These are phyloP conservation scores for Anthrax anthrax DNA, from an alignment of 2,888 invertebrate species.

Conservation along the genomic window DNA sequence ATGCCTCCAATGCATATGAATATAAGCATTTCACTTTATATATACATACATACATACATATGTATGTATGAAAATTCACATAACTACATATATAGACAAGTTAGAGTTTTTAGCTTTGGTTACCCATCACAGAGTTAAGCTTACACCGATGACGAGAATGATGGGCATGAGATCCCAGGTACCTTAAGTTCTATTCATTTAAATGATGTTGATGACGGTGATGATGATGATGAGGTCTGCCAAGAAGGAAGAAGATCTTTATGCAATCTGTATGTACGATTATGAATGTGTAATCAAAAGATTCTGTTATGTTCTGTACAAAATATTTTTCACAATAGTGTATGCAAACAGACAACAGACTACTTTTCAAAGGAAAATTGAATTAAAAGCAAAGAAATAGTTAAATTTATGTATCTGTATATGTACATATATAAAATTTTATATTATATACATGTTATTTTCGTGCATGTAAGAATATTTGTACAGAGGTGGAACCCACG, in stretches of 20 bases:
- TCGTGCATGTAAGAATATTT: background rate
- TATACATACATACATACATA: background rate
- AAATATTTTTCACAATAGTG: background rate
- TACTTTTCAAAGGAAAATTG: background rate
- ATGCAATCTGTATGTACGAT: no score
- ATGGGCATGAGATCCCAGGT: conserved; percentile 1
- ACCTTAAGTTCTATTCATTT: background rate
- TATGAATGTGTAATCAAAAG: no score
- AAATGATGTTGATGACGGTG: background rate
- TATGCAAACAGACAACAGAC: background rate
- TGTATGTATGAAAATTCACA: background rate
- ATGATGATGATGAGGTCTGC: background rate
- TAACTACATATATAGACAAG: background rate
- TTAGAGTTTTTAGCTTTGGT: background rate
- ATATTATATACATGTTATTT: no score
- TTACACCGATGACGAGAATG: conserved; percentile 7
- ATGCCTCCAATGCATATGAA: no score
- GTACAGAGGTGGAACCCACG: background rate
- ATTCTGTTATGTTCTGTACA: no score
- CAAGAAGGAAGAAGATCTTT: no score
- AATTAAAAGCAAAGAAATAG: background rate
- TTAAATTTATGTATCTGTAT: no score
- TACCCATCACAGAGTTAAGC: conserved; percentile 5
- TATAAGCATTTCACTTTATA: no score
- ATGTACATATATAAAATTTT: no score